A percentile compares a stretch with the other conserved stretches of the same genome.
Evolutionary conservation across 2,888 invertebrate genomes (phyloP).

Genomic region (Scaptodrosophila latifasciaeformis): DNA sequence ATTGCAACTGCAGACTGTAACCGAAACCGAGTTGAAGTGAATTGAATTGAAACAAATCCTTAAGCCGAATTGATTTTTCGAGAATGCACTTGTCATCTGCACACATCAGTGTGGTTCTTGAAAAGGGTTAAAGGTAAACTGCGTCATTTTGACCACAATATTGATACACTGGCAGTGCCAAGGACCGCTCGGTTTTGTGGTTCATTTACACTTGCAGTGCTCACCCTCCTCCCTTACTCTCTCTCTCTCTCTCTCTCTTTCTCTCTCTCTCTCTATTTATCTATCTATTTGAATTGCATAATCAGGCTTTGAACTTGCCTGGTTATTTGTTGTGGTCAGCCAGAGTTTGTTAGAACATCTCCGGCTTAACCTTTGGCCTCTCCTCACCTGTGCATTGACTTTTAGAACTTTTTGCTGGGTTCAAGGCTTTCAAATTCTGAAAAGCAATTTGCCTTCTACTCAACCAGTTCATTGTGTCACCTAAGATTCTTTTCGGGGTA

Average conservation of each 20-base stretch:
- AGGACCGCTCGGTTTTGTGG: no score
- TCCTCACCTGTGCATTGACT: conserved; percentile 14
- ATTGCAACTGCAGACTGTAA: no score
- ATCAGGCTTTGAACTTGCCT: conserved; percentile 5
- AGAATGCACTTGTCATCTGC: conserved; percentile 28
- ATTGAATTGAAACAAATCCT: no score
- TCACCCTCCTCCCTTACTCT: no score
- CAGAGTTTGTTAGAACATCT: conserved; percentile 4
- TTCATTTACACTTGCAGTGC: no score
- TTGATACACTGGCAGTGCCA: no score
- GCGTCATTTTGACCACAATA: conserved; percentile 11
- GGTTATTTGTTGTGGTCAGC: conserved; percentile 19
- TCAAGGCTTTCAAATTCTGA: conserved; percentile 45
- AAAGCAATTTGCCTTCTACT: conserved; percentile 5
- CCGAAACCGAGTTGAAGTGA: no score
- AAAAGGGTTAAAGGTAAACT: no score
- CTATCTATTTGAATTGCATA: conserved; percentile 25
- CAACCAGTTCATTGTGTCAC: conserved; percentile 36
- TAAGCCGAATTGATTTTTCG: no score
- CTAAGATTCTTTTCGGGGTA: conserved; percentile 33
- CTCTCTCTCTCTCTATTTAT: no score
- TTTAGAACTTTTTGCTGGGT: conserved; percentile 8
- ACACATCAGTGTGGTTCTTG: no score
- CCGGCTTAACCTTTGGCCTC: conserved; percentile 38
- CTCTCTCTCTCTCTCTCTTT: no score